Evolutionary conservation across 2,797 vertebrate genomes (phyloP), one percentile per base, ranked within the genome.

Genomic region (Platyrinchus mystaceus): DNA sequence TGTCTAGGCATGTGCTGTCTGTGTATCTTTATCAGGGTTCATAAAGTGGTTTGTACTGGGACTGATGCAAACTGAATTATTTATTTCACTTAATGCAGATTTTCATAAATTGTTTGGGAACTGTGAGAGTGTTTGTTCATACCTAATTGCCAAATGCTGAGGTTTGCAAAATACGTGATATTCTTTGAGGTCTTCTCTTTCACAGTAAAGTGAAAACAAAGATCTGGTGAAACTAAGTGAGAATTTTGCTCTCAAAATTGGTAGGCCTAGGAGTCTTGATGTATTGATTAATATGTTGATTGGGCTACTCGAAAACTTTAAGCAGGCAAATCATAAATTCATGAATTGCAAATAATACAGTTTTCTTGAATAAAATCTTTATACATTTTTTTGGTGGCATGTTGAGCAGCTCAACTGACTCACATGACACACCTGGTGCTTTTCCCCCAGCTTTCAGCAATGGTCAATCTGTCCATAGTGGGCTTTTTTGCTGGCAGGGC

Each of bases 1-100:
- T n/a, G n/a, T 44, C 37, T 26, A 18, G 17, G 16, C 34, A 20
- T 0, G 0, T 24, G 64, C 18, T 84, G 24, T 64, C 50, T 68
- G 24, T 64, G 8, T 56, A 23, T 56, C 60, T 49, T 76, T 69
- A 44, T 20, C 26, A 23, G 52, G 7, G 5, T n/a, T 87, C 34
- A 10, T 55, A 39, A 85, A 60, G 32, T 22, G 39, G 41, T 49
- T 84, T 89, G 10, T 64, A 32, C 20, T 37, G 28, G 49, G 63
- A 74, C 10, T 47, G 46, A 26, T 37, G 26, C n/a, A 68, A 78
- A 53, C 7, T 4, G 73, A 84, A 84, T 73, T 75, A 73, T 77
- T 87, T 80, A 49, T 66, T 84, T 52, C 11, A 30, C 46, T 68
- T 84, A 50, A 62, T 71, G n/a, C 30, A 87, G 28, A 26, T 62